Percentiles rank a stretch among this genome's conserved stretches.
phyloP scores from a whole-genome alignment of 2,797 vertebrate species.

The Loriculus beryllinus region DNA sequence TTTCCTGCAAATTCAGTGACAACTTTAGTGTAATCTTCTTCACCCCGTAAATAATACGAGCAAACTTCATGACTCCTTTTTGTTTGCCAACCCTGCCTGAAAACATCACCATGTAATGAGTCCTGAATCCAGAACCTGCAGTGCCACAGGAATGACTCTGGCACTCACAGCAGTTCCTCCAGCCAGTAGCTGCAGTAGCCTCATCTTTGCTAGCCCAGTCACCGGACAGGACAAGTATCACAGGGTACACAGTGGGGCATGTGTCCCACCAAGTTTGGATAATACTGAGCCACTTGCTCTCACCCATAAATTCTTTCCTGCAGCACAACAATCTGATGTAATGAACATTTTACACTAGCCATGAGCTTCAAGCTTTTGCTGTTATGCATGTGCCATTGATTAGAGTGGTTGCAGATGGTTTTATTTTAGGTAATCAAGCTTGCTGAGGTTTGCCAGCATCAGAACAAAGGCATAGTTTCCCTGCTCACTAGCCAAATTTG shows the following conservation, averaged over 20 bases:
- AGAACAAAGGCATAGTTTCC: conserved; percentile 67
- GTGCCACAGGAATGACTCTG: background rate
- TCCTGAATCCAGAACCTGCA: background rate
- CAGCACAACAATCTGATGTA: conserved; percentile 25
- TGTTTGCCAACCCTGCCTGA: background rate
- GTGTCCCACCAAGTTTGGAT: background rate
- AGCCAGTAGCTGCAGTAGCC: background rate
- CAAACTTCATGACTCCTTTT: background rate
- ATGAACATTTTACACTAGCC: conserved; percentile 39
- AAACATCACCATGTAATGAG: background rate
- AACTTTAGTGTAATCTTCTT: background rate
- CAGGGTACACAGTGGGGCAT: background rate
- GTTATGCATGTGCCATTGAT: conserved; percentile 65
- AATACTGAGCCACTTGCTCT: conserved; percentile 4
- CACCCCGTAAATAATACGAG: background rate
- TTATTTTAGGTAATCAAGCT: conserved; percentile 65
- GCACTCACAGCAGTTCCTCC: background rate
- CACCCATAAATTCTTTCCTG: background rate
- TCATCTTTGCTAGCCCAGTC: background rate
- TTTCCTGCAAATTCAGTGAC: background rate
- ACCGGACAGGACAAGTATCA: background rate
- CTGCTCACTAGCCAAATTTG: conserved; percentile 45
- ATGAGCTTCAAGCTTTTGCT: conserved; percentile 30
- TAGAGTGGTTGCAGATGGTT: conserved; percentile 68
- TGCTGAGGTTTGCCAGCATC: conserved; percentile 32